Conservation (phyloP, 2,113 vertebrate genomes). For the Ginglymostoma cirratum region DNA sequence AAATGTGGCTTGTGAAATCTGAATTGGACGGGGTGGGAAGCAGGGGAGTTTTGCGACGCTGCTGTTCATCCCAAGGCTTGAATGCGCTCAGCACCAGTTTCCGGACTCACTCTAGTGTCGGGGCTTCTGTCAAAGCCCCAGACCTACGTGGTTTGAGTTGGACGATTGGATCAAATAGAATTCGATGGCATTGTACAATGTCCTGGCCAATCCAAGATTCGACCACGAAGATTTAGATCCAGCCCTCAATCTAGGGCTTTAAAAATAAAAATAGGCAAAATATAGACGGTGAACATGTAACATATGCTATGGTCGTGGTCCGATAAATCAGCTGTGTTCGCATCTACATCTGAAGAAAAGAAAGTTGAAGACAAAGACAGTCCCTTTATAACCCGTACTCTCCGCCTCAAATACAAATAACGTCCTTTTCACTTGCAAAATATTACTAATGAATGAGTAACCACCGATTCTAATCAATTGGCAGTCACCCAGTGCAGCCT, state of each 20-base stretch:
- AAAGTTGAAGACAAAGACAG: slow-evolving; percentile 9
- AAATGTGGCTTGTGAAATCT: slow-evolving; percentile 42
- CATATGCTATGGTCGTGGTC: neutral
- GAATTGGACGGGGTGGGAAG: slow-evolving; percentile 37
- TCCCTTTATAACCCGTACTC: neutral
- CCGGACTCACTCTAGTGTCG: neutral
- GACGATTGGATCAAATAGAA: neutral
- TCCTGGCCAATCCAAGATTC: neutral
- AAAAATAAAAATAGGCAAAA: neutral
- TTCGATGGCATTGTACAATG: neutral
- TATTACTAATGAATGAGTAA: neutral
- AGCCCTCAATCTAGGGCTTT: neutral
- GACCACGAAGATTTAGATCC: neutral
- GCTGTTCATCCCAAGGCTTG: slow-evolving; percentile 39
- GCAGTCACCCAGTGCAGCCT: neutral
- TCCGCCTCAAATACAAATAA: neutral
- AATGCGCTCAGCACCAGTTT: neutral
- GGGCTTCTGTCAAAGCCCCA: neutral
- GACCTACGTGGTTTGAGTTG: neutral
- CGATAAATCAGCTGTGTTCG: neutral
- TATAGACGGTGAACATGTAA: neutral
- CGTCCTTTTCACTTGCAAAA: neutral
- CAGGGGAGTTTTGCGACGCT: slow-evolving; percentile 37
- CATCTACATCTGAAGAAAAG: neutral
- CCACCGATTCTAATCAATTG: neutral